Evolutionary conservation across 2,888 invertebrate genomes (phyloP), one percentile per base, ranked within the genome.

Genomic region (Acronicta alni): DNA sequence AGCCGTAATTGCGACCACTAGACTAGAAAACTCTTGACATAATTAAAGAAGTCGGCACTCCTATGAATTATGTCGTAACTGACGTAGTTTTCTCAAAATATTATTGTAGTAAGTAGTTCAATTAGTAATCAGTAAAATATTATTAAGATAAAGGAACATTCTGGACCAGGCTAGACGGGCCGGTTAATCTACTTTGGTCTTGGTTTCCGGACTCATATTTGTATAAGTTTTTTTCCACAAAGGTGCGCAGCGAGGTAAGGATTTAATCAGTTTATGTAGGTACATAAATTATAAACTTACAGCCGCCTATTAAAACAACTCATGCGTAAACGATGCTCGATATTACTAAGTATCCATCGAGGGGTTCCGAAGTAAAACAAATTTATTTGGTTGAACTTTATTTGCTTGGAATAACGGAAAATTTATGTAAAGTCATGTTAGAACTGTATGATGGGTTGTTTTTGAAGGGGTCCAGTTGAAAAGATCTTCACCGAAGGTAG

Each of bases 401-500:
- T 69, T 64, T 65, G 58, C 48, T 49, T 43, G 51, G 17, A 38
- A 35, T 58, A 42, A 58, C 37, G 48, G 48, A 18, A 7, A 44
- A 39, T 39, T 39, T 15, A 41, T 41, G 17, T 26, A 37, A 15
- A 61, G 53, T 45, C 67, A 42, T 57, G 8, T 54, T 18, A 41
- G 17, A 20, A 15, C 39, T 35, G 26, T 30, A 38, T 42, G 16
- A 26, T 46, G 18, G 44, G 42, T n/a, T 17, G 37, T 45, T 47
- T 48, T 49, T 14, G 9, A 9, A 16, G 26, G 26, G 23, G 12
- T 46, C 47, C 14, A 7, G 16, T 18, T 43, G 17, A 18, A 17
- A 12, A 18, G 14, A 8, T 61, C n/a, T 67, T 84, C 63, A 86
- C 56, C 84, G 86, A 10, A 84, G 41, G 77, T 79, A 88, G 61